A percentile compares a stretch with the other conserved stretches of the same genome.
phyloP scores from a whole-genome alignment of 2,797 vertebrate species.

The Labeo calbasu region DNA sequence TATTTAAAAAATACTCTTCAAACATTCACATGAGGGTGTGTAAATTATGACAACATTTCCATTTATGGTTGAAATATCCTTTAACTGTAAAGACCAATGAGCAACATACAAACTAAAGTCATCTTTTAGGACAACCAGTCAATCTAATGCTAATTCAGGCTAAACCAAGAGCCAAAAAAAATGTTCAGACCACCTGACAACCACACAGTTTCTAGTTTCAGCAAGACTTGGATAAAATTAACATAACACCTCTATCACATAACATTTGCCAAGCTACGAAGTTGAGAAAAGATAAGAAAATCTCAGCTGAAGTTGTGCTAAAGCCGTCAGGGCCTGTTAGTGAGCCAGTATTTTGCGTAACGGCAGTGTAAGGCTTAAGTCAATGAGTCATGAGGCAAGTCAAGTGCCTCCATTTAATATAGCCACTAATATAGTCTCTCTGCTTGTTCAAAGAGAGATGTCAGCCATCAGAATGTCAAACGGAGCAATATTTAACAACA shows the following conservation, averaged over 20 bases:
- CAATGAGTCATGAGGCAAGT: slow-evolving; percentile 50
- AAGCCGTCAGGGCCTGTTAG: slow-evolving; percentile 36
- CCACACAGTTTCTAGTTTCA: slow-evolving; percentile 38
- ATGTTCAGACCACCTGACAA: slow-evolving; percentile 13
- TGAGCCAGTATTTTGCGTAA: slow-evolving; percentile 49
- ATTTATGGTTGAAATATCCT: too few relatives aligned
- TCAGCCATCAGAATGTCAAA: slow-evolving; percentile 16
- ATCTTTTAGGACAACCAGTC: not conserved
- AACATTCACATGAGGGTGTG: not conserved
- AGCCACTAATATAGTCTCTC: not conserved
- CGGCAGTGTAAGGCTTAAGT: slow-evolving; percentile 47
- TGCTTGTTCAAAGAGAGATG: not conserved
- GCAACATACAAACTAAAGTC: not conserved
- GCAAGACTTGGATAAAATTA: slow-evolving; percentile 31
- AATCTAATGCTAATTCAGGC: slow-evolving; percentile 9
- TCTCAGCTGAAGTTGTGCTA: slow-evolving; percentile 38
- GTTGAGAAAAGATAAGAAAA: slow-evolving; percentile 43
- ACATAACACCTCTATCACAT: slow-evolving; percentile 46
- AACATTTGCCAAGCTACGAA: slow-evolving; percentile 37
- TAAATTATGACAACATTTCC: not conserved
- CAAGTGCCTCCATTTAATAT: slow-evolving; percentile 43
- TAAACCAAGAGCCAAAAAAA: slow-evolving; percentile 8
- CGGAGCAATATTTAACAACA: not conserved
- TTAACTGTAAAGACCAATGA: not conserved
- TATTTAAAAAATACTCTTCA: not conserved